Conservation (phyloP, 2,113 vertebrate species). For the Eonycteris spelaea region DNA sequence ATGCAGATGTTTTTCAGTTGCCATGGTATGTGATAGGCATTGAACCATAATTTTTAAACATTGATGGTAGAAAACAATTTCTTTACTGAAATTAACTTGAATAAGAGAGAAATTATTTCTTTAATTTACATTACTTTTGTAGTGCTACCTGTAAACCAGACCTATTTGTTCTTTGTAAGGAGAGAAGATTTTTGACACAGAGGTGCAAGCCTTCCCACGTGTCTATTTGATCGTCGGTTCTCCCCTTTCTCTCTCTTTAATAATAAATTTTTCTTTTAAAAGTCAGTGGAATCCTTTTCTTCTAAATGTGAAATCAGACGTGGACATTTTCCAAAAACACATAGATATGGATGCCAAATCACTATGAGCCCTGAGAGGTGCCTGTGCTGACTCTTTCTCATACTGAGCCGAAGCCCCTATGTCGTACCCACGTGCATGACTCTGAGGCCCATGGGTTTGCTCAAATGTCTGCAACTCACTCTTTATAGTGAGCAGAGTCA, state of each 20-base stretch:
- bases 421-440: neutral
- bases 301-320: neutral
- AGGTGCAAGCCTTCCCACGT: neutral
- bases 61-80: neutral
- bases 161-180: neutral
- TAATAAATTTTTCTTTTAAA: neutral
- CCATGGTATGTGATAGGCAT: neutral
- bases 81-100: neutral
- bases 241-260: neutral
- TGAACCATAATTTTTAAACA: neutral
- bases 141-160: neutral
- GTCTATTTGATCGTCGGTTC: neutral
- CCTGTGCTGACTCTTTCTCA: neutral
- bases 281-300: neutral
- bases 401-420: neutral
- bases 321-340: neutral
- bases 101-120: neutral
- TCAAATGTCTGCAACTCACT: neutral
- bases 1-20: neutral
- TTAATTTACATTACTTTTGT: neutral
- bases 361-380: neutral
- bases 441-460: neutral
- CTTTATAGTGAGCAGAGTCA: neutral
- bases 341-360: neutral
- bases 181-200: neutral